Percentiles rank a stretch among this genome's conserved stretches.
These are phyloP conservation scores for Hafferia zeledoni DNA, from an alignment of 2,797 vertebrate species.

Conservation along the genomic window DNA sequence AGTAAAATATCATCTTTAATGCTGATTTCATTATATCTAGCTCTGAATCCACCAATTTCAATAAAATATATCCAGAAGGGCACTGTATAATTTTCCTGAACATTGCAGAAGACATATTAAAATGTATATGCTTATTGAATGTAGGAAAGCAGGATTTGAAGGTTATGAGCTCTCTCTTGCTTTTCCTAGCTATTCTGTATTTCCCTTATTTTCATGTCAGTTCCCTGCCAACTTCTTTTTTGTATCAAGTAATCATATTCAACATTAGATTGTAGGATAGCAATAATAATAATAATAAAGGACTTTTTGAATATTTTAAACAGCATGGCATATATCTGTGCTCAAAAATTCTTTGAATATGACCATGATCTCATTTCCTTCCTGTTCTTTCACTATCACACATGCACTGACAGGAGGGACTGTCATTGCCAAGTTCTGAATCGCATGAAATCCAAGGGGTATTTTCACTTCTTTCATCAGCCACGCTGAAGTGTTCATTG, in stretches of 20 bases:
- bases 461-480: conserved; percentile 57
- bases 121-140: conserved; percentile 4
- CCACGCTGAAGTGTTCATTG: conserved; percentile 46
- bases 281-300: neutral
- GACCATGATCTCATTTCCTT: conserved; percentile 2
- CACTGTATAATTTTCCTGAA: neutral
- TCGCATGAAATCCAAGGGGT: neutral
- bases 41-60: neutral
- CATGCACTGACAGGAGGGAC: neutral
- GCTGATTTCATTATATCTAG: neutral
- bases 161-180: neutral
- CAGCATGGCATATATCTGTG: neutral
- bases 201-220: neutral
- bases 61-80: conserved; percentile 7
- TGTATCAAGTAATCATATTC: conserved; percentile 7
- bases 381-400: neutral
- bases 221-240: neutral
- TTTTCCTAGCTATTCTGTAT: neutral
- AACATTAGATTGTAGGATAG: neutral
- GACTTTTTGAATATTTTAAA: neutral
- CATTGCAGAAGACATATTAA: neutral
- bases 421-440: neutral
- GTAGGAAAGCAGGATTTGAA: neutral
- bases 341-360: neutral
- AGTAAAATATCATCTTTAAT: neutral